A percentile compares a stretch with the other conserved stretches of the same genome.
phyloP scores from a whole-genome alignment of 2,113 vertebrate species.

The Catharus bicknelli region DNA sequence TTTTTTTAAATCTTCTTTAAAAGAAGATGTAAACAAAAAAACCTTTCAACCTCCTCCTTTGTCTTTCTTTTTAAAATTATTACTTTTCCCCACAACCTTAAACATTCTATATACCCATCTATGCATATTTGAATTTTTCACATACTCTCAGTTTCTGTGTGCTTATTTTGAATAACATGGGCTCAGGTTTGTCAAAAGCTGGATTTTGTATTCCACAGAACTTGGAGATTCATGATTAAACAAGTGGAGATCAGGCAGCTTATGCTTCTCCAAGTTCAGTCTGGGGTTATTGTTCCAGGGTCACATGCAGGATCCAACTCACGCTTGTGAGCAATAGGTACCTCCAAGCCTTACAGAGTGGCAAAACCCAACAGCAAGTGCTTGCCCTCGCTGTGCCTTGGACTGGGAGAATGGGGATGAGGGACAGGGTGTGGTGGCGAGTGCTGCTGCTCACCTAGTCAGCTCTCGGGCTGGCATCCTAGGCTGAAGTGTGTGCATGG shows the following conservation, averaged over 20 bases:
- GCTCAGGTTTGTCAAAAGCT: not conserved
- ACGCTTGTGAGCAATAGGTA: not conserved
- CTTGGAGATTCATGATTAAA: not conserved
- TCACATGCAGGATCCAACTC: not conserved
- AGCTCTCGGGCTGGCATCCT: not conserved
- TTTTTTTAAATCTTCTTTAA: not conserved
- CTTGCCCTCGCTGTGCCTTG: accelerated
- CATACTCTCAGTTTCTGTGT: not conserved
- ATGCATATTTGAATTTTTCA: not conserved
- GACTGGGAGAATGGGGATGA: accelerated
- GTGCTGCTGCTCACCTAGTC: not conserved
- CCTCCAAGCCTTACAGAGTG: not conserved
- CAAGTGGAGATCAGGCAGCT: not conserved
- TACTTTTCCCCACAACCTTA: not conserved
- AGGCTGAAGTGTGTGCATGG: accelerated
- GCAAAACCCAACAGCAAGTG: not conserved
- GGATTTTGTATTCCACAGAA: not conserved
- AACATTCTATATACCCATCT: not conserved
- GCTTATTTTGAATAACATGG: not conserved
- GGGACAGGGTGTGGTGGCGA: not conserved
- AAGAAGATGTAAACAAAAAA: not conserved
- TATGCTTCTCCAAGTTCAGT: not conserved
- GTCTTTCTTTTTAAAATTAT: not conserved
- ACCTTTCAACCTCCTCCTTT: accelerated
- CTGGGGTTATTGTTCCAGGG: not conserved